Evolutionary conservation across 2,797 vertebrate genomes (phyloP), one percentile per base, ranked within the genome.

Genomic region (Gymnopithys bicolor): DNA sequence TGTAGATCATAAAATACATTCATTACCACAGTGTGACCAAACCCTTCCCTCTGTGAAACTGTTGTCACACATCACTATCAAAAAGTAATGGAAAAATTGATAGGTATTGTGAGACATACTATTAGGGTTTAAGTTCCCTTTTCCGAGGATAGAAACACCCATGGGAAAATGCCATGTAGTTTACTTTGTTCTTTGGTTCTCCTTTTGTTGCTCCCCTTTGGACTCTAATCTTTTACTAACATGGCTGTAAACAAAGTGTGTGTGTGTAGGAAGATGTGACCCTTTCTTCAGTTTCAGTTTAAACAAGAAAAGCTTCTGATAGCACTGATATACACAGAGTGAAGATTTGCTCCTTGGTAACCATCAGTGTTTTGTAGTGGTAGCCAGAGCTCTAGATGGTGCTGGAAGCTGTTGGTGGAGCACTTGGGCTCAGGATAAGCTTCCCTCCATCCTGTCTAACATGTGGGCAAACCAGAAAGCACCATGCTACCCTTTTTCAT

Each of bases 331-430:
- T 43, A 91, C 76, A 64, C 58, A 68, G 60, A 49, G 35, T 30
- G 53, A 96, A 33, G 41, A 89, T 85, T 76, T 80, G 46, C 81
- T 77, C 32, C 94, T 80, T 62, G 64, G 76, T 45, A 84, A 95
- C 64, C 41, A 64, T 9, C n/a, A 75, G 22, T 78, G 73, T 93
- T 95, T 96, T 39, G 51, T 64, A 24, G 21, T 19, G 46, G 41
- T 58, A 77, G 63, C 33, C 69, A 63, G 59, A 89, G 45, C 24
- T 73, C 59, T 41, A 52, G 45, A 64, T 6, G 1, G 30, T 53
- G 91, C 90, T 82, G 60, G 30, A 68, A 90, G 18, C 43, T 19
- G 7, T 39, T 92, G 68, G 49, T 68, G 60, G 49, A 70, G 70
- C 68, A 32, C 41, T 48, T 18, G 15, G 9, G 8, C 49, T 84